A percentile compares a stretch with the other conserved stretches of the same genome.
Conservation (phyloP, 2,113 vertebrate genomes). For the Brachirus orientalis region DNA sequence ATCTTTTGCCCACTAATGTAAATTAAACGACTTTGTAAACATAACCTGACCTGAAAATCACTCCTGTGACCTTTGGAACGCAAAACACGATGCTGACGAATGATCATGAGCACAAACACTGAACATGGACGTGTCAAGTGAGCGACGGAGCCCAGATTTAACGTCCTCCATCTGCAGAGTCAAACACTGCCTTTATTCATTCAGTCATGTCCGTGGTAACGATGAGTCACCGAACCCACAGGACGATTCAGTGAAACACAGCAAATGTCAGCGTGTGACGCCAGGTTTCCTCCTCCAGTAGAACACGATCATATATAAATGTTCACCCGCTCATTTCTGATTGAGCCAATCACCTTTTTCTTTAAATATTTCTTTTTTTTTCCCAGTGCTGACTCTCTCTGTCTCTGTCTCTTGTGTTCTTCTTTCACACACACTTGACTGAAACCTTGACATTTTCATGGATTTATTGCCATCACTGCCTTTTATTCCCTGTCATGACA, state of each 20-base stretch:
- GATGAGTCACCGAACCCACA: conserved; percentile 19
- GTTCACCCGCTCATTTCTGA: conserved; percentile 12
- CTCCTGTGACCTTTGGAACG: neutral
- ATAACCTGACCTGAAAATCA: neutral
- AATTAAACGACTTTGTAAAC: neutral
- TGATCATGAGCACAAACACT: neutral
- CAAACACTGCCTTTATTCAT: neutral
- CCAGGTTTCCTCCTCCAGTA: conserved; percentile 45
- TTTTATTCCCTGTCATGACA: neutral
- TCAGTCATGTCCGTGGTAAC: neutral
- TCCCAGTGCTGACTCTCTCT: conserved; percentile 45
- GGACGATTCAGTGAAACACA: too few species aligned
- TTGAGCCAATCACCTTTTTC: neutral
- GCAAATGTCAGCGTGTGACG: conserved; percentile 10
- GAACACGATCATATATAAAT: conserved; percentile 3
- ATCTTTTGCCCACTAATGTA: too few species aligned
- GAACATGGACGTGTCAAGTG: neutral
- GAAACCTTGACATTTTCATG: conserved; percentile 46
- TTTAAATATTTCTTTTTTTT: neutral
- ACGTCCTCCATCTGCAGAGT: neutral
- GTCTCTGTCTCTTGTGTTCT: too few species aligned
- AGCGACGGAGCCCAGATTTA: neutral
- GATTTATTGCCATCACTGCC: conserved; percentile 41
- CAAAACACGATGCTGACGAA: neutral
- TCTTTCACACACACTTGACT: conserved; percentile 14